Base-by-base conservation (phyloP, 1,140 invertebrate genomes). In the Wiebesia pumilae region DNA sequence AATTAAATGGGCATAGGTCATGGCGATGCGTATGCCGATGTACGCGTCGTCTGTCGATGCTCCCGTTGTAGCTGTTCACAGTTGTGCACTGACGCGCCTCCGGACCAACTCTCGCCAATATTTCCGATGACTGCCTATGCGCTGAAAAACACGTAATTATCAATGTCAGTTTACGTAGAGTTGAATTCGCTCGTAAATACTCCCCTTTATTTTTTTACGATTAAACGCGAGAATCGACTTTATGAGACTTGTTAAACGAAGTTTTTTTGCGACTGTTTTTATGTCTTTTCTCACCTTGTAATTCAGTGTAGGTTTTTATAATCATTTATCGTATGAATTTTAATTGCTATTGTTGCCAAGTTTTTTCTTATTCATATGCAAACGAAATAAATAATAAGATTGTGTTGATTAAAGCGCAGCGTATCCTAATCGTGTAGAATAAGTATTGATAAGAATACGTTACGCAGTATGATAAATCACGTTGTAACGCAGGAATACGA, bases 1-100 rank as follows among this genome's bases (percentile, higher is more conserved):
- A 77, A 77, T 84, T 78, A 35, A 84, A 79, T 62, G 12, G 58
- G 16, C 58, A 51, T 51, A 43, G 58, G 54, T 79, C 75, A 69
- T 79, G 30, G 1, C 27, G 2, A 21, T 51, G 27, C 30, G 6
- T 33, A 12, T 2, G n/a, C 27, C 3, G 40, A 16, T 33, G 38
- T 30, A 14, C n/a, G 43, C 43, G 51, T 58, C 51, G 35, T 33
- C 62, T 27, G 51, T 62, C 77, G 77, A 79, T 79, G 21, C n/a
- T 33, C 4, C 43, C 40, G 27, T 27, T n/a, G 21, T 6, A 16
- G 12, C 65, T 9, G 67, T 67, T 3, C 30, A 1, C 14, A 69
- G 0, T 69, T 7, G 12, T 33, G 19, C 4, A 30, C 35, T 38
- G 3, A 27, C 38, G 71, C 0, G 38, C 24, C 38, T 2, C 0